A percentile compares a stretch with the other conserved stretches of the same genome.
These are phyloP conservation scores for Zele albiditarsus DNA, from an alignment of 2,888 invertebrate genomes.

Conservation along the genomic window DNA sequence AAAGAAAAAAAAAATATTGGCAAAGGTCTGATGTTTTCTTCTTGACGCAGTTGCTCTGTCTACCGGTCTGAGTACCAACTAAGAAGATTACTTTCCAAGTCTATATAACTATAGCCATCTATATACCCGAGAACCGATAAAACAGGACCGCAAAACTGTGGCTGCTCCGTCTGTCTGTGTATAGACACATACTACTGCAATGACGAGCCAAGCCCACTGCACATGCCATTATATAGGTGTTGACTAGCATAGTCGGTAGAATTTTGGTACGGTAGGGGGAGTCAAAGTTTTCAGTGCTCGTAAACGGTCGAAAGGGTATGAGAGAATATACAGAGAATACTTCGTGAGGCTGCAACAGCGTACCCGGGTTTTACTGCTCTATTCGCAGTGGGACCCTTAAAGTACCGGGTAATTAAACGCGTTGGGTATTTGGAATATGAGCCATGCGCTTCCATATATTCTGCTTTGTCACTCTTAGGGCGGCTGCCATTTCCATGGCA, in stretches of 20 bases:
- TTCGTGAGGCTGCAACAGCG: conserved; percentile 44
- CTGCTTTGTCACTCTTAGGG: conserved; percentile 41
- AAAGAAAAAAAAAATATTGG: background rate
- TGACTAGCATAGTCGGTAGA: background rate
- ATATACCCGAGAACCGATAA: conserved; percentile 62
- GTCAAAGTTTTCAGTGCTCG: conserved; percentile 59
- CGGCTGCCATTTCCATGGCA: conserved; percentile 41
- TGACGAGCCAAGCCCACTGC: conserved; percentile 18
- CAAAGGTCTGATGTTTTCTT: background rate
- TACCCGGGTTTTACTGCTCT: conserved; percentile 67
- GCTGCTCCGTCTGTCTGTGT: background rate
- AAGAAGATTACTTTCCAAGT: conserved; percentile 32
- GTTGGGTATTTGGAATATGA: conserved; percentile 54
- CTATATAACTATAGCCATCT: conserved; percentile 38
- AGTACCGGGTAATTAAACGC: conserved; percentile 69
- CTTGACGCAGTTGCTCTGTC: conserved; percentile 24
- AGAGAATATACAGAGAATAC: conserved; percentile 34
- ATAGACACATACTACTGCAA: conserved; percentile 5
- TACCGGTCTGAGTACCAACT: conserved; percentile 25
- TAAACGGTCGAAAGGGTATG: conserved; percentile 56
- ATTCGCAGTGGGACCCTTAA: conserved; percentile 68
- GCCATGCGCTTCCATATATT: conserved; percentile 38
- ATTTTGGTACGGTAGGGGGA: conserved; percentile 26
- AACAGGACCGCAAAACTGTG: conserved; percentile 58
- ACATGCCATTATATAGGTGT: conserved; percentile 5